phyloP scores from a whole-genome alignment of 2,113 vertebrate species.

The Chaenogobius annularis region DNA sequence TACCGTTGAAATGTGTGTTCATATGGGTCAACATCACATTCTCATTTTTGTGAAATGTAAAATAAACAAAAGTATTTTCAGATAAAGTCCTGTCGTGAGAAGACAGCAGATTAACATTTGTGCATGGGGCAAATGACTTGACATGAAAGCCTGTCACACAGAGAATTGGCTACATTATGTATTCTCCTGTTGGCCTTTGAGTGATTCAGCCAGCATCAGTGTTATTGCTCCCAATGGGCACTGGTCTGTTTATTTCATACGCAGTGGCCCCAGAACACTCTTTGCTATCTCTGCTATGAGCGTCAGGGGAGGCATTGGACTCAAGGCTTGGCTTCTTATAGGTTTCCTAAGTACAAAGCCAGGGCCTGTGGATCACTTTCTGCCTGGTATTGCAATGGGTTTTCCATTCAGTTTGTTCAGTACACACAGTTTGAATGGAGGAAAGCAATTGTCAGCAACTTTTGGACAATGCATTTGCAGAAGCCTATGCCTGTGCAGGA shows the following conservation, averaged over 20 bases:
- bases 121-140: constrained; percentile 22
- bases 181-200: constrained; percentile 31
- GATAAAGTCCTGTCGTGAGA: background rate
- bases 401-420: constrained; percentile 67
- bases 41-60: background rate
- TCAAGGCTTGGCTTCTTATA: constrained; percentile 63
- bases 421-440: constrained; percentile 37
- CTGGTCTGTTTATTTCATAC: constrained; percentile 59
- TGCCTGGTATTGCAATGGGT: constrained; percentile 57
- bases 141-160: constrained; percentile 9
- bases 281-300: constrained; percentile 66
- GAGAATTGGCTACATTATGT: constrained; percentile 4
- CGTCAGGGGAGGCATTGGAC: constrained; percentile 65
- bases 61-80: background rate
- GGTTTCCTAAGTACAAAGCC: constrained; percentile 72
- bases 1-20: background rate
- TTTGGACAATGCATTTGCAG: constrained; percentile 47
- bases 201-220: constrained; percentile 41
- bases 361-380: constrained; percentile 56
- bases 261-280: constrained; percentile 43
- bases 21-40: too few species aligned
- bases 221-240: constrained; percentile 52
- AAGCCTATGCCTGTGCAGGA: constrained; percentile 44
- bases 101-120: background rate
- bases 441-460: constrained; percentile 45